Percentiles rank a stretch among this genome's conserved stretches.
Conservation (phyloP, 2,113 vertebrate species). For the Vulpes ferrilata region DNA sequence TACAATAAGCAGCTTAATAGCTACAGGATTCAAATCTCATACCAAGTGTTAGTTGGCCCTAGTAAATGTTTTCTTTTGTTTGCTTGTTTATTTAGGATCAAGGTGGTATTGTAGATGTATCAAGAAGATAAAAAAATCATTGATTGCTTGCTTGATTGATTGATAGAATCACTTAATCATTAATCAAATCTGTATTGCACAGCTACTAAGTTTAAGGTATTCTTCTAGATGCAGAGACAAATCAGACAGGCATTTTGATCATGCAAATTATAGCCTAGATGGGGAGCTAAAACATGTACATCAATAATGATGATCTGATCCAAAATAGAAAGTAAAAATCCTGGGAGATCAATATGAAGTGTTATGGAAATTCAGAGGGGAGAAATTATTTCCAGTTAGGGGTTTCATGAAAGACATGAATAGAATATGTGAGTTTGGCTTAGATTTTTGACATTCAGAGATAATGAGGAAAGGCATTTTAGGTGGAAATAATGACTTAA, state of each 20-base stretch:
- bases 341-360: not conserved
- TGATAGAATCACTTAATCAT: not conserved
- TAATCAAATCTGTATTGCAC: not conserved
- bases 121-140: not conserved
- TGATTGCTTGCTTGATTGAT: not conserved
- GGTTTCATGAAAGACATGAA: not conserved
- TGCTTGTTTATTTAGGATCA: not conserved
- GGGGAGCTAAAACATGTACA: not conserved
- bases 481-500: not conserved
- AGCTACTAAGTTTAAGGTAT: not conserved
- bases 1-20: not conserved
- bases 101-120: not conserved
- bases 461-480: constrained; percentile 15
- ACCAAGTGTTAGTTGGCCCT: not conserved
- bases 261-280: not conserved
- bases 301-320: not conserved
- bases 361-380: not conserved
- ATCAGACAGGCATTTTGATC: not conserved
- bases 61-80: not conserved
- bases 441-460: not conserved
- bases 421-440: not conserved
- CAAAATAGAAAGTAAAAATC: not conserved
- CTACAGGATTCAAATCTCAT: not conserved
- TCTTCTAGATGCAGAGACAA: not conserved
- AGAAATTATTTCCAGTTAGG: constrained; percentile 16